phyloP scores from a whole-genome alignment of 2,113 vertebrate genomes.

The Brachyistius frenatus region DNA sequence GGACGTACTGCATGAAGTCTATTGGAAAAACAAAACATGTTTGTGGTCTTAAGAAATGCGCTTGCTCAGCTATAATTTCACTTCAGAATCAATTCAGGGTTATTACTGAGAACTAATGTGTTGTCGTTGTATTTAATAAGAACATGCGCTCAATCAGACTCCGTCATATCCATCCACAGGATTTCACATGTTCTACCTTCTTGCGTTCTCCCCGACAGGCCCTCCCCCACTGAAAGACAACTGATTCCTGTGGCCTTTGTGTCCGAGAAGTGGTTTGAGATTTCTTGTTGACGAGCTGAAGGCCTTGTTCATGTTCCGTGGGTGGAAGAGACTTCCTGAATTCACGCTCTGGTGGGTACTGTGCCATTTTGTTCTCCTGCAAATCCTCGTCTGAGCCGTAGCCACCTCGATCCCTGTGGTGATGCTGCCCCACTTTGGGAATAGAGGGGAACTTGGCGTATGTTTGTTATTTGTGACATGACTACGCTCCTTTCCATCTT shows the following conservation, averaged over 20 bases:
- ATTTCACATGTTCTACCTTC: neutral
- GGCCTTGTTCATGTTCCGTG: constrained; percentile 88
- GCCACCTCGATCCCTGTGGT: constrained; percentile 44
- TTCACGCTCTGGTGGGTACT: constrained; percentile 91
- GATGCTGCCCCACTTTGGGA: constrained; percentile 74
- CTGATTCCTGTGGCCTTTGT: constrained; percentile 99
- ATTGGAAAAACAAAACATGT: neutral
- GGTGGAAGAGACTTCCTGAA: constrained; percentile 88
- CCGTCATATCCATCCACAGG: neutral
- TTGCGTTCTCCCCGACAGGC: constrained; percentile 80
- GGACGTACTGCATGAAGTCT: neutral
- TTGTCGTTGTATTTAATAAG: neutral
- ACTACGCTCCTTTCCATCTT: constrained; percentile 27
- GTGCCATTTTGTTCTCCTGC: constrained; percentile 8
- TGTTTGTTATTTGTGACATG: constrained; percentile 64
- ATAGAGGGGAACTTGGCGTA: constrained; percentile 70
- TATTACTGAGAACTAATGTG: neutral
- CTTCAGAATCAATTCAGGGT: constrained; percentile 1
- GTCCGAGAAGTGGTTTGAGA: constrained; percentile 99
- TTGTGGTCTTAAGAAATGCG: neutral
- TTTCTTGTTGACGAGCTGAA: constrained; percentile 97
- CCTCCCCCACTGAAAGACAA: constrained; percentile 95
- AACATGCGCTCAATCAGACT: constrained; percentile 3
- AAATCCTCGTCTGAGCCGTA: constrained; percentile 33
- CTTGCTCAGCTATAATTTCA: neutral